Base-by-base conservation (phyloP, 2,113 vertebrate species). In the Patagioenas fasciata region DNA sequence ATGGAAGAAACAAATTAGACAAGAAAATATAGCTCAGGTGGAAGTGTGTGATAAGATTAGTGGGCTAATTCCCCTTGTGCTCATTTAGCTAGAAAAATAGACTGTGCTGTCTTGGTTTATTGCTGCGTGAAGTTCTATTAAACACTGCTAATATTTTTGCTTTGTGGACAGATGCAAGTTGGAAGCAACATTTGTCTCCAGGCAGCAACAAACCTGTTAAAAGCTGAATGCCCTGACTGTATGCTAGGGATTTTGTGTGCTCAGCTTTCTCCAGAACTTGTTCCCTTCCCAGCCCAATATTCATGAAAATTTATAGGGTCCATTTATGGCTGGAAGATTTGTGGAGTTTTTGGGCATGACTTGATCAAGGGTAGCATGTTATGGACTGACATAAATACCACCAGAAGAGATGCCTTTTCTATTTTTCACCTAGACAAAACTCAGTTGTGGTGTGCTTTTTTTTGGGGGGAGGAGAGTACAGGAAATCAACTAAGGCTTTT, bases 21-120 rank as follows among this genome's bases (percentile, higher is more conserved):
- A 21, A 85, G 61, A 85, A 91, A 91, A 85, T 71, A 50, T 4
- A 87, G 78, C 18, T 61, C 89, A 94, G 87, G 91, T 95, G 80
- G 32, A 89, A 72, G 32, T 31, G 24, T 58, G 29, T 71, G 84
- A 85, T 97, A 91, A 91, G 51, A 79, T 84, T 84, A 81, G 72
- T 36, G 48, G 34, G 32, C 56, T 93, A 91, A 74, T 88, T 47
- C 25, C 32, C 13, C 48, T 28, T 48, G n/a, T 69, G 44, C 61
- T 94, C 24, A 28, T 91, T 93, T 87, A 91, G 38, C 80, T 94
- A 64, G 60, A 32, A 86, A 86, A 90, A 92, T 61, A 53, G 71
- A 80, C 67, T 77, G 31, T 81, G 15, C 72, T 86, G 47, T 74
- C 72, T 86, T 60, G 38, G 29, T 60, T 91, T 81, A 54, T 84